These are phyloP conservation scores for Nasonia vitripennis DNA, from an alignment of 1,140 invertebrate species.

Conservation along the genomic window DNA sequence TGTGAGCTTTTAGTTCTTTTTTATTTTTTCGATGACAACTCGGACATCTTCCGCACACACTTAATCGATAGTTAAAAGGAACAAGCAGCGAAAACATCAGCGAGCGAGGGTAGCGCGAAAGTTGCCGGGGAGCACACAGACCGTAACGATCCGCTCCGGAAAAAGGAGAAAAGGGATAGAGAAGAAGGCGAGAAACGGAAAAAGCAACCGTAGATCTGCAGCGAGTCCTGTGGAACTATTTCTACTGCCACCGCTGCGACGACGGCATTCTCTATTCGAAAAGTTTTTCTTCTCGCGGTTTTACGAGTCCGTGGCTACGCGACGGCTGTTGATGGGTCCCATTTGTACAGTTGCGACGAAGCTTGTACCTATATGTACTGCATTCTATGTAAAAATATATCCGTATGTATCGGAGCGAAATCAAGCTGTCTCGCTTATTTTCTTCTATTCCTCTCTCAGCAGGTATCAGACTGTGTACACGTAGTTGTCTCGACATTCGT, in stretches of 20 bases:
- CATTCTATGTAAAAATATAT: too few relatives aligned
- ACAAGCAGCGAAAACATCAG: too few relatives aligned
- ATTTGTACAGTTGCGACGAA: too few relatives aligned
- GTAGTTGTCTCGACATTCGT: too few relatives aligned
- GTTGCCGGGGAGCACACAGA: too few relatives aligned
- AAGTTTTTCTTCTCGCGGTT: constrained; percentile 21
- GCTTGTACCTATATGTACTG: too few relatives aligned
- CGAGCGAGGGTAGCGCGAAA: too few relatives aligned
- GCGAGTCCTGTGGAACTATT: constrained; percentile 3
- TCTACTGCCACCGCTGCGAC: not conserved
- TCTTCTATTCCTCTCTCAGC: not conserved
- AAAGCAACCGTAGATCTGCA: not conserved
- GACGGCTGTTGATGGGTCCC: too few relatives aligned
- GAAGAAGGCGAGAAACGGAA: not conserved
- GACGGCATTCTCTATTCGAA: constrained; percentile 24
- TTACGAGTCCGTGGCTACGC: not conserved
- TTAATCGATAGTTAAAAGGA: too few relatives aligned
- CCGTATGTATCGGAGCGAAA: not conserved
- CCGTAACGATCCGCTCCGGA: too few relatives aligned
- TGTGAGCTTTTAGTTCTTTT: not conserved
- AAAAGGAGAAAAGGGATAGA: not conserved
- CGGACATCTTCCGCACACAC: too few relatives aligned
- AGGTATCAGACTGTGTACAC: not conserved
- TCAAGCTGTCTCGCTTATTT: not conserved
- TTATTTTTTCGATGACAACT: too few relatives aligned